phyloP scores from a whole-genome alignment of 2,888 invertebrate genomes.

The Pomacea canaliculata region DNA sequence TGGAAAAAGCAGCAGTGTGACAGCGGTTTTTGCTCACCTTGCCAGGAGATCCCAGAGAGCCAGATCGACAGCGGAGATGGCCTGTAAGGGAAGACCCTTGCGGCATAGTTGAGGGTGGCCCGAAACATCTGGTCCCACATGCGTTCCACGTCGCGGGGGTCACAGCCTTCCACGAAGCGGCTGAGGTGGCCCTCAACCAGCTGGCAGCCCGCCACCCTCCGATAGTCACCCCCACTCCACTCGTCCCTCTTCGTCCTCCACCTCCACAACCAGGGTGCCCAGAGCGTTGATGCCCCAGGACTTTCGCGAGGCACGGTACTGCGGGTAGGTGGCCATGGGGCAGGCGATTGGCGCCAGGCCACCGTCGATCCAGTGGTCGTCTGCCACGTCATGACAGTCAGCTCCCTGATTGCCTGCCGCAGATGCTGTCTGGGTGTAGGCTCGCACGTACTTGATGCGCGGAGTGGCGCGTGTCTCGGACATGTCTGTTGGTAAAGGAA shows the following conservation, averaged over 20 bases:
- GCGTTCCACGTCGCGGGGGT: slow-evolving; percentile 61
- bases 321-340: slow-evolving; percentile 59
- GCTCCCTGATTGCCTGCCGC: slow-evolving; percentile 50
- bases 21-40: slow-evolving; percentile 36
- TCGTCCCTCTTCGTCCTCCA: slow-evolving; percentile 63
- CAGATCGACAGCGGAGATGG: slow-evolving; percentile 64
- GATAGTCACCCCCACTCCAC: slow-evolving; percentile 61
- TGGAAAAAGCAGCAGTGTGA: too few relatives aligned
- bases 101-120: slow-evolving; percentile 63
- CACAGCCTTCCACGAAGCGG: slow-evolving; percentile 64
- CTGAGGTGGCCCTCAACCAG: slow-evolving; percentile 65
- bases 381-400: slow-evolving; percentile 64
- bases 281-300: slow-evolving; percentile 67
- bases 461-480: slow-evolving; percentile 39
- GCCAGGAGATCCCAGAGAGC: slow-evolving; percentile 65
- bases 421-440: slow-evolving; percentile 43
- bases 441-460: slow-evolving; percentile 56
- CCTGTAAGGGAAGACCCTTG: slow-evolving; percentile 59
- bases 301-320: slow-evolving; percentile 56
- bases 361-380: slow-evolving; percentile 65
- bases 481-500: background rate
- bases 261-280: slow-evolving; percentile 62
- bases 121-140: slow-evolving; percentile 66
- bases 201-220: slow-evolving; percentile 64
- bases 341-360: slow-evolving; percentile 60